Evolutionary conservation across 2,797 vertebrate species (phyloP).

Genomic region (Basileuterus tristriatus): DNA sequence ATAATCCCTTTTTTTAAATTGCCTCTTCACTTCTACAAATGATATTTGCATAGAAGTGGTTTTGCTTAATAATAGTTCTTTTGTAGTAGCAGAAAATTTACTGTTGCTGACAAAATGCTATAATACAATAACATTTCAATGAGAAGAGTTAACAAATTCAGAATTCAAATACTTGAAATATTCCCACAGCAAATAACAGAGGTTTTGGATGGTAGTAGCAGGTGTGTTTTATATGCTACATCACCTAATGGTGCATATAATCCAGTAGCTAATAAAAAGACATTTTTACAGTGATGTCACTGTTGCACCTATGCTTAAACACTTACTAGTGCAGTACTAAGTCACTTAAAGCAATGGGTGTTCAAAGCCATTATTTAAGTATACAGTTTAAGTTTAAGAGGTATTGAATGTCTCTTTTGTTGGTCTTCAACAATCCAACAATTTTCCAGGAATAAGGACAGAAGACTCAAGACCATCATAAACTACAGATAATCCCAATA

Average conservation of each 20-base stretch:
- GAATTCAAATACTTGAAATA: neutral
- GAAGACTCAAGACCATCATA: neutral
- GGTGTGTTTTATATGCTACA: neutral
- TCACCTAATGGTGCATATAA: neutral
- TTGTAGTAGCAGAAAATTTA: neutral
- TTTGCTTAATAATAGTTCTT: constrained; percentile 16
- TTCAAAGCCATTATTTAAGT: neutral
- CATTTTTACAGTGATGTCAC: neutral
- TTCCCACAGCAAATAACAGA: neutral
- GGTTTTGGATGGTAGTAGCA: neutral
- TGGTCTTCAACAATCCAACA: neutral
- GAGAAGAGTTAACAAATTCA: neutral
- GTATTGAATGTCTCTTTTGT: neutral
- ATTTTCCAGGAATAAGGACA: neutral
- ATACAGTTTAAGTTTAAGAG: neutral
- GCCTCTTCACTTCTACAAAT: constrained; percentile 17
- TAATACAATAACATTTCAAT: neutral
- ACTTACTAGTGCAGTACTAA: neutral
- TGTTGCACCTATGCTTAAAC: neutral
- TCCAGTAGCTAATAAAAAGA: neutral
- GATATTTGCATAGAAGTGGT: neutral
- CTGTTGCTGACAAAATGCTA: neutral
- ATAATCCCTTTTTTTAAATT: neutral
- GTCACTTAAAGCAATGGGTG: neutral
- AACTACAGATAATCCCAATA: neutral